Base-by-base conservation (phyloP, 2,888 invertebrate species). In the Synanthedon formicaeformis region DNA sequence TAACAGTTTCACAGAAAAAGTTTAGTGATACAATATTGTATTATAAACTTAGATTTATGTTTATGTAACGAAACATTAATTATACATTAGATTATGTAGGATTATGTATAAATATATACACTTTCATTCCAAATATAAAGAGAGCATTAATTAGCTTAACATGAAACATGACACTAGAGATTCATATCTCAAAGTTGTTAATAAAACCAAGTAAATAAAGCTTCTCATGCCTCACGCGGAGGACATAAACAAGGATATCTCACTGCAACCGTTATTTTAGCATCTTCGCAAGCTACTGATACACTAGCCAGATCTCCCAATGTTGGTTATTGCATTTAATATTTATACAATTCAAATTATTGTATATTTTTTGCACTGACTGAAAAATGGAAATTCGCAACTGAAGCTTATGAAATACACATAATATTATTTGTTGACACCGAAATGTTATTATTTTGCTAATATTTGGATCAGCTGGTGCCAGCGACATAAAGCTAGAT, bases 171-270 rank as follows among this genome's bases (percentile, higher is more conserved):
- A 62, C 60, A 62, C 60, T 50, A 13, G 23, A 69, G 75, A 76
- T 75, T 60, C 66, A 61, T 66, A 77, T 77, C 77, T 60, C 57
- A 57, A 50, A 65, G 60, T 66, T 64, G 56, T 67, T 65, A 71
- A 74, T 69, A 73, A 67, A 70, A 72, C 70, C 64, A 70, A 67
- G 64, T 34, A 10, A 10, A 34, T 34, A 34, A 65, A 61, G 68
- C 61, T 58, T 54, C 58, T 64, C 67, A 69, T 68, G 71, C 64
- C 61, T 69, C 68, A 73, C 63, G 58, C 61, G 55, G 56, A 64
- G 62, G 23, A 49, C 49, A 49, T 23, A 61, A 65, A 59, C 62
- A 49, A 59, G 51, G 58, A 59, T 60, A 61, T 57, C 54, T 52
- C 54, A 51, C 52, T 51, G 50, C 45, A 51, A 63, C 71, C 62